A percentile compares a stretch with the other conserved stretches of the same genome.
Conservation (phyloP, 2,113 vertebrate genomes). For the Hyperopisus bebe region DNA sequence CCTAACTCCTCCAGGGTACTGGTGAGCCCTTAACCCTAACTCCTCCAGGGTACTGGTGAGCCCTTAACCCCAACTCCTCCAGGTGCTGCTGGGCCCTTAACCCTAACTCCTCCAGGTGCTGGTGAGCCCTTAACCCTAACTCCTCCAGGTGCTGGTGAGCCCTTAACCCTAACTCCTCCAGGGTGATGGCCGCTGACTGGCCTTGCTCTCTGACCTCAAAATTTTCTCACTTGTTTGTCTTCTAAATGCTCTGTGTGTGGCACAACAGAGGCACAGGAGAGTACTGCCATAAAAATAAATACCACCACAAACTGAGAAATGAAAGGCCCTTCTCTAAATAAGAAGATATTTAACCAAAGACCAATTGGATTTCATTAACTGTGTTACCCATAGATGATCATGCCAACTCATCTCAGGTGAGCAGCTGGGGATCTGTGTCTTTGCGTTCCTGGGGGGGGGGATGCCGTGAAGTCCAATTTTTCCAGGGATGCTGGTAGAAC, state of each 20-base stretch:
- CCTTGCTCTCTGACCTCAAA: neutral
- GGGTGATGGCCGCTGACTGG: neutral
- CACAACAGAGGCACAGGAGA: neutral
- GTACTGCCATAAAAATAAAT: neutral
- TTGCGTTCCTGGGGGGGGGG: neutral
- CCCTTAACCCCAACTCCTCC: neutral
- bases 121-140: too few species aligned
- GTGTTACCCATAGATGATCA: neutral
- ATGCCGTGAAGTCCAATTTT: too few species aligned
- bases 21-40: neutral
- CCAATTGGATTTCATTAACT: neutral
- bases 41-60: neutral
- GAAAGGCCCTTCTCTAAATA: neutral
- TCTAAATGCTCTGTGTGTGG: neutral
- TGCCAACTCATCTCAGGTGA: neutral
- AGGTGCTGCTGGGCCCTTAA: too few species aligned
- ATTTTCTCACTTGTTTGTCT: neutral
- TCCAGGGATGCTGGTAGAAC: neutral
- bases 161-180: neutral
- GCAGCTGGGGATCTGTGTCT: neutral
- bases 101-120: too few species aligned
- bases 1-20: too few species aligned
- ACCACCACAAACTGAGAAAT: neutral
- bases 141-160: too few species aligned
- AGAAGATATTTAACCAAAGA: neutral